Percentiles rank a stretch among this genome's conserved stretches.
phyloP scores from a whole-genome alignment of 2,113 vertebrate species.

The Chunga burmeisteri region DNA sequence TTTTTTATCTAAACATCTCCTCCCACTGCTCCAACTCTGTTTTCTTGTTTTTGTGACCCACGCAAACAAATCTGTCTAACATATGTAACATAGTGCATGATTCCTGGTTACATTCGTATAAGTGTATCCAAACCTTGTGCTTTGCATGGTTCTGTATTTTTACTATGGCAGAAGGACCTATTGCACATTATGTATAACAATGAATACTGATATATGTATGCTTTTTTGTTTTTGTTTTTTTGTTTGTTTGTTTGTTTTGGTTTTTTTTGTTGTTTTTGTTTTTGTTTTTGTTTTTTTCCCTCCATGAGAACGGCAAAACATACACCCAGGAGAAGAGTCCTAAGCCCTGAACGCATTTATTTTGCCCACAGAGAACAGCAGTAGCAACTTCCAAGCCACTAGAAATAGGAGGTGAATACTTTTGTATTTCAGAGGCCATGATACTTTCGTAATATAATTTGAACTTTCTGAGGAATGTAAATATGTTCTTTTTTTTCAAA shows the following conservation, averaged over 20 bases:
- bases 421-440: too few species aligned
- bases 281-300: neutral
- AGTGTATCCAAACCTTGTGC: neutral
- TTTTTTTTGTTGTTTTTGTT: neutral
- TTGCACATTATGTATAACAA: neutral
- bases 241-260: neutral
- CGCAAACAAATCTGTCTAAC: neutral
- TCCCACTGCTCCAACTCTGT: neutral
- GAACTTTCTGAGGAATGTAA: neutral
- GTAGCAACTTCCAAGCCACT: neutral
- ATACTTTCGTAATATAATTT: neutral
- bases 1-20: neutral
- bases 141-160: neutral
- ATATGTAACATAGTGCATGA: neutral
- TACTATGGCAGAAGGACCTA: neutral
- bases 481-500: neutral
- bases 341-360: neutral
- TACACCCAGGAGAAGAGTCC: neutral
- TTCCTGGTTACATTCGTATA: neutral
- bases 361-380: neutral
- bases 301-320: neutral
- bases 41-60: neutral
- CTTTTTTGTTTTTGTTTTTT: neutral
- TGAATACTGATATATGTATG: neutral
- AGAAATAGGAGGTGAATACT: neutral